Percentiles rank a stretch among this genome's conserved stretches.
phyloP scores from a whole-genome alignment of 2,888 invertebrate genomes.

The Diarsia mendica region DNA sequence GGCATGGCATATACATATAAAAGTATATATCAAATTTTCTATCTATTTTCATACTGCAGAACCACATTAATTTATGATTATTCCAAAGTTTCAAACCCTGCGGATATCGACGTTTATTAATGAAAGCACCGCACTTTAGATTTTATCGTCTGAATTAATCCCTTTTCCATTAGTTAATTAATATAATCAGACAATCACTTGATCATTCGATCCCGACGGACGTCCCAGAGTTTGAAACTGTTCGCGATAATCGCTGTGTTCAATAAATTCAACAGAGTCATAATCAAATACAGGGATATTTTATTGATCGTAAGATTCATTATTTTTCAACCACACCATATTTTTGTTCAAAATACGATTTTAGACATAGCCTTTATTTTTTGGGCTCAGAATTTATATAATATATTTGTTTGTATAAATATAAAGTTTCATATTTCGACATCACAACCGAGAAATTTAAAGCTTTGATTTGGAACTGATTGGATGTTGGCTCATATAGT shows the following conservation, averaged over 20 bases:
- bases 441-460: constrained; percentile 79
- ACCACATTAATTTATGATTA: constrained; percentile 76
- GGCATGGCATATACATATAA: constrained; percentile 79
- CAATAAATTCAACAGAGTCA: constrained; percentile 89
- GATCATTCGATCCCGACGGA: constrained; percentile 54
- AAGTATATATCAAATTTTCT: constrained; percentile 80
- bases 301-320: constrained; percentile 83
- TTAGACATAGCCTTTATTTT: constrained; percentile 65
- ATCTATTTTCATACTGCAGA: constrained; percentile 87
- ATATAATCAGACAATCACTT: constrained; percentile 54
- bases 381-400: constrained; percentile 67
- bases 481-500: constrained; percentile 85
- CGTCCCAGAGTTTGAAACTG: constrained; percentile 79
- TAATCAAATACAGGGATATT: constrained; percentile 90
- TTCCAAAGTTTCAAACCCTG: constrained; percentile 61
- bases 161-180: constrained; percentile 48
- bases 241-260: constrained; percentile 83
- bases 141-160: constrained; percentile 49
- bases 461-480: constrained; percentile 89
- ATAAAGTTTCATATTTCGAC: constrained; percentile 69
- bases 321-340: constrained; percentile 77
- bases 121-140: constrained; percentile 58
- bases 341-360: constrained; percentile 72
- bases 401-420: constrained; percentile 61
- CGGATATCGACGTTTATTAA: constrained; percentile 47